Evolutionary conservation across 2,797 vertebrate species (phyloP).

Genomic region (Buceros bicornis): DNA sequence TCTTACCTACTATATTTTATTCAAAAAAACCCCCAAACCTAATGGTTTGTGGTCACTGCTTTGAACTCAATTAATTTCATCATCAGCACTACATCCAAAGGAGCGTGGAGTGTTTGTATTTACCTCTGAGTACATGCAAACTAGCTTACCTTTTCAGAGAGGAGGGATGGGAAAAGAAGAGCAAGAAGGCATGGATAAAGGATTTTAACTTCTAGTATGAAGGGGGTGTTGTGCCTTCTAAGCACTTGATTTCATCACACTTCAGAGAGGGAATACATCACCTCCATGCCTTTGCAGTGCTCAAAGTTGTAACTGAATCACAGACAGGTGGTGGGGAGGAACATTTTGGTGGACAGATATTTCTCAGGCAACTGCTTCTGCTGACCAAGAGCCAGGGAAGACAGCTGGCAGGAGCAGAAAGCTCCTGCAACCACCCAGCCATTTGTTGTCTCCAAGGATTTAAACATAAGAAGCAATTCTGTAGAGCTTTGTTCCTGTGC

Average conservation of each 20-base stretch:
- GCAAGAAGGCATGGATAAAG: conserved; percentile 71
- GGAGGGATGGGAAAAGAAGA: background rate
- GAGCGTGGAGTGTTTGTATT: background rate
- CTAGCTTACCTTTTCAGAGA: conserved; percentile 46
- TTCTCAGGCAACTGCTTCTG: conserved; percentile 52
- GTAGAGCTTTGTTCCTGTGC: background rate
- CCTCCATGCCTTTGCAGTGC: conserved; percentile 48
- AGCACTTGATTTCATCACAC: conserved; percentile 73
- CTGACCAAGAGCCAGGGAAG: conserved; percentile 54
- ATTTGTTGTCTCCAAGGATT: background rate
- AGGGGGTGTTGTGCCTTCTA: conserved; percentile 59
- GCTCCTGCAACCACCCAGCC: background rate
- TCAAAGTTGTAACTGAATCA: conserved; percentile 72
- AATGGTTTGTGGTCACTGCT: background rate
- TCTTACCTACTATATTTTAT: background rate
- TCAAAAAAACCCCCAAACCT: background rate
- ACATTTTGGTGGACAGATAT: conserved; percentile 65
- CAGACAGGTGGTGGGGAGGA: conserved; percentile 7
- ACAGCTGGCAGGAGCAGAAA: background rate
- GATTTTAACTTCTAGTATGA: conserved; percentile 71
- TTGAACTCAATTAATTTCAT: background rate
- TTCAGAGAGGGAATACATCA: background rate
- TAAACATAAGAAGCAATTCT: background rate
- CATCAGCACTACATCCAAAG: background rate
- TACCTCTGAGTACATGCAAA: background rate